These are phyloP conservation scores for Chloropsis cyanopogon DNA, from an alignment of 2,113 vertebrate species.

Conservation along the genomic window DNA sequence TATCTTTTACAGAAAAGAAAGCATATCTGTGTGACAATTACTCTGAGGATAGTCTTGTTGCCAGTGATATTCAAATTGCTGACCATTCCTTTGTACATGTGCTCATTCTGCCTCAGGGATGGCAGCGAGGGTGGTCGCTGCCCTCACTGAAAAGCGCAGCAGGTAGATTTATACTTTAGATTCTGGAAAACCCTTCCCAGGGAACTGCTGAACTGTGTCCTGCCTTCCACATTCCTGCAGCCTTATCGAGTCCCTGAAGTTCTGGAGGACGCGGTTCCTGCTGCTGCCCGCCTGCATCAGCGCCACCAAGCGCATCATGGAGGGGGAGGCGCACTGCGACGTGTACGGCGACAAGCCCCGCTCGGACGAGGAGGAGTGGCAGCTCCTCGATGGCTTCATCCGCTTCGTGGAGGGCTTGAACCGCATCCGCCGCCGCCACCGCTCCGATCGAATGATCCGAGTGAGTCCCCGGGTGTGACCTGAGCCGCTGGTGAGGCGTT, in stretches of 20 bases:
- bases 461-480: slow-evolving; percentile 52
- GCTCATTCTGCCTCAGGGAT: fast-evolving
- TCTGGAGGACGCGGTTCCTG: slow-evolving; percentile 96
- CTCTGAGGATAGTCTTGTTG: neutral
- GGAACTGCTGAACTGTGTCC: neutral
- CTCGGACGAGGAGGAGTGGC: slow-evolving; percentile 85
- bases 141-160: neutral
- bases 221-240: slow-evolving; percentile 44
- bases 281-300: slow-evolving; percentile 89
- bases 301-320: slow-evolving; percentile 87
- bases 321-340: slow-evolving; percentile 89
- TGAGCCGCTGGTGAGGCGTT: fast-evolving
- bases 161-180: neutral
- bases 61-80: neutral
- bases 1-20: neutral
- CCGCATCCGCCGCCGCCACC: slow-evolving; percentile 91
- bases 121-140: neutral
- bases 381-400: slow-evolving; percentile 90
- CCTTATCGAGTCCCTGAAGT: slow-evolving; percentile 95
- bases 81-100: neutral
- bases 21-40: neutral
- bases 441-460: slow-evolving; percentile 89
- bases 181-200: neutral
- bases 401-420: slow-evolving; percentile 97
- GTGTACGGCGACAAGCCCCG: slow-evolving; percentile 87